Evolutionary conservation across 2,113 vertebrate genomes (phyloP), one percentile per base, ranked within the genome.

Genomic region (Oreochromis spilurus): DNA sequence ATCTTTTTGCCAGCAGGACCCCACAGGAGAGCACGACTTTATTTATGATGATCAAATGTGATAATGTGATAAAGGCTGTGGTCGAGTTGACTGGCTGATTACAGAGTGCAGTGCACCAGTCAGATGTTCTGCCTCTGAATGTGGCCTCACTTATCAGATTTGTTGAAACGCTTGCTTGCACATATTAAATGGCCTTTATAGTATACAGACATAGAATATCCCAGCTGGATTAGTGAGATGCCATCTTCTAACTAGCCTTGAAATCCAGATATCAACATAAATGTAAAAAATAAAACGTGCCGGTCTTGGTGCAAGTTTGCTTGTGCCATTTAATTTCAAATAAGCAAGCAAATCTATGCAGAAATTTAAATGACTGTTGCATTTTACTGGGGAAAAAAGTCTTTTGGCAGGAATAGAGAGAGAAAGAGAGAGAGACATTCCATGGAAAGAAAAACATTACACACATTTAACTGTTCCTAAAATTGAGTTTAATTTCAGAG

Each of bases 401-500:
- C 12, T 36, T 60, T 83, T 89, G 36, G 85, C 89, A 87, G 31
- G n/a, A 31, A 72, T 14, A 54, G 58, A 82, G 52, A 45, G 38
- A 13, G 52, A 53, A 12, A 38, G 36, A 36, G 36, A 36, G 34
- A 62, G 75, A 89, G 75, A 62, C 24, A 45, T 86, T 77, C 57
- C 40, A 48, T 70, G 78, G 77, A 93, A 89, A 94, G 86, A 88
- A 93, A 91, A 93, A 88, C 78, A 86, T 54, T 52, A 75, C 60
- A 89, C 60, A 81, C 57, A 83, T 65, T 45, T 94, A 89, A 94
- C 91, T 87, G 88, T 70, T 58, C 88, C 84, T 87, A 86, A 89
- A 93, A 89, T 6, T 5, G 89, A 75, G 77, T 78, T 77, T 94
- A 93, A 94, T 95, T 93, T 92, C 77, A 95, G 88, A 84, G 54